Percentiles rank a stretch among this genome's conserved stretches.
Conservation (phyloP, 2,113 vertebrate species). For the Noctilio leporinus region DNA sequence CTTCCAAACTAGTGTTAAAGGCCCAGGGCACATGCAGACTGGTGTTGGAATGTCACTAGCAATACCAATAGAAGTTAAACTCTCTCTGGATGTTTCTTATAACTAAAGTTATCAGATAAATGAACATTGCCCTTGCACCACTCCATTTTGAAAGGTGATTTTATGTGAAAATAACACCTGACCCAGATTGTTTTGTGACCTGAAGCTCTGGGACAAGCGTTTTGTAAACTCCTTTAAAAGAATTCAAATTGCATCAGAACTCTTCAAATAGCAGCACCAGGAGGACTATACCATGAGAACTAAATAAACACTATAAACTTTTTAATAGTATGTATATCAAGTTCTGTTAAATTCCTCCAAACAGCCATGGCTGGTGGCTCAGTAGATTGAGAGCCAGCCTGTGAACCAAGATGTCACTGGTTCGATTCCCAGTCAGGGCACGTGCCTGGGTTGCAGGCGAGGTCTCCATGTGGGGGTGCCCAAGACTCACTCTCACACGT, state of each 20-base stretch:
- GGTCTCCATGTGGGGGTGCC: too few relatives aligned
- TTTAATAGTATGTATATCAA: constrained; percentile 19
- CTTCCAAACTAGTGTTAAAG: constrained; percentile 80
- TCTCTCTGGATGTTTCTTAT: constrained; percentile 83
- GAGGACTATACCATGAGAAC: constrained; percentile 37
- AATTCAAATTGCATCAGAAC: constrained; percentile 45
- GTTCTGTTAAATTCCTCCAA: background rate
- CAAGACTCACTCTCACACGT: too few relatives aligned
- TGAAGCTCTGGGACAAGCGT: constrained; percentile 52
- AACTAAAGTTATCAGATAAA: constrained; percentile 88
- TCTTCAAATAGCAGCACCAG: constrained; percentile 55
- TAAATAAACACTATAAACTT: constrained; percentile 24
- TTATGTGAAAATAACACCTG: background rate
- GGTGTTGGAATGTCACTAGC: constrained; percentile 78
- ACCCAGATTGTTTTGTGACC: constrained; percentile 47
- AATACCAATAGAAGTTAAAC: constrained; percentile 88
- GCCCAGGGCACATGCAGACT: constrained; percentile 81
- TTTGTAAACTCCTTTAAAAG: constrained; percentile 51
- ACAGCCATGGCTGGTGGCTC: too few relatives aligned
- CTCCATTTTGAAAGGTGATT: constrained; percentile 92
- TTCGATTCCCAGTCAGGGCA: too few relatives aligned
- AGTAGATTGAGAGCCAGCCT: too few relatives aligned
- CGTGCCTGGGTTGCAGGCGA: too few relatives aligned
- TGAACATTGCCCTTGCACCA: constrained; percentile 87
- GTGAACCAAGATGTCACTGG: too few relatives aligned